Evolutionary conservation across 2,888 invertebrate species (phyloP).

Genomic region (Diarsia rubi): DNA sequence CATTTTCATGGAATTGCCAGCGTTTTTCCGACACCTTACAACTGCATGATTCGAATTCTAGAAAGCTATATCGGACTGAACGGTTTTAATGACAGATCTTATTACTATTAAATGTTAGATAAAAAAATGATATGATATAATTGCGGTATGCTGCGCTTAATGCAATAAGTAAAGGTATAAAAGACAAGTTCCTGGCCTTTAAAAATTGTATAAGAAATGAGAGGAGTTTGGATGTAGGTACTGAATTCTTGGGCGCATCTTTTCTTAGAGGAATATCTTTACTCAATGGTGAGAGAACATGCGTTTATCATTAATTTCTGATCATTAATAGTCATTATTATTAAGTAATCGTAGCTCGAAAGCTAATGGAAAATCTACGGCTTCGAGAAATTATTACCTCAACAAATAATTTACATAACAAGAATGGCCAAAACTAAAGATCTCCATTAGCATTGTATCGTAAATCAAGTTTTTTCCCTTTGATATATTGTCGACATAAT

Average conservation of each 20-base stretch:
- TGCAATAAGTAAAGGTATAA: conserved; percentile 55
- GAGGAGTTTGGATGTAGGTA: not conserved
- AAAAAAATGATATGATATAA: conserved; percentile 60
- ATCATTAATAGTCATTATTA: conserved; percentile 56
- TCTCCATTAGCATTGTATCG: conserved; percentile 64
- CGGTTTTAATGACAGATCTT: conserved; percentile 74
- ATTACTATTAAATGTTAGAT: conserved; percentile 54
- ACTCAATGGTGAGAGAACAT: conserved; percentile 26
- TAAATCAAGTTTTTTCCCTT: conserved; percentile 64
- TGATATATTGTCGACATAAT: conserved; percentile 55
- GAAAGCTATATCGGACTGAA: conserved; percentile 84
- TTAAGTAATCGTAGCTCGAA: conserved; percentile 48
- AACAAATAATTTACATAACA: conserved; percentile 63
- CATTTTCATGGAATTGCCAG: conserved; percentile 89
- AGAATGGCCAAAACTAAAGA: conserved; percentile 64
- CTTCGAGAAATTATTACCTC: conserved; percentile 58
- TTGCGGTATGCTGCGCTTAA: conserved; percentile 59
- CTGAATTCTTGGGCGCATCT: conserved; percentile 22
- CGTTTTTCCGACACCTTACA: conserved; percentile 90
- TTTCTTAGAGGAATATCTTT: conserved; percentile 33
- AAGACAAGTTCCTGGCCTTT: conserved; percentile 38
- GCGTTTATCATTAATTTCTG: conserved; percentile 34
- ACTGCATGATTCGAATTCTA: conserved; percentile 89
- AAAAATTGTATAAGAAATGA: conserved; percentile 33
- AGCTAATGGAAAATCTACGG: conserved; percentile 59